Evolutionary conservation across 2,888 invertebrate genomes (phyloP).

Genomic region (Arrhopalites spinosus): DNA sequence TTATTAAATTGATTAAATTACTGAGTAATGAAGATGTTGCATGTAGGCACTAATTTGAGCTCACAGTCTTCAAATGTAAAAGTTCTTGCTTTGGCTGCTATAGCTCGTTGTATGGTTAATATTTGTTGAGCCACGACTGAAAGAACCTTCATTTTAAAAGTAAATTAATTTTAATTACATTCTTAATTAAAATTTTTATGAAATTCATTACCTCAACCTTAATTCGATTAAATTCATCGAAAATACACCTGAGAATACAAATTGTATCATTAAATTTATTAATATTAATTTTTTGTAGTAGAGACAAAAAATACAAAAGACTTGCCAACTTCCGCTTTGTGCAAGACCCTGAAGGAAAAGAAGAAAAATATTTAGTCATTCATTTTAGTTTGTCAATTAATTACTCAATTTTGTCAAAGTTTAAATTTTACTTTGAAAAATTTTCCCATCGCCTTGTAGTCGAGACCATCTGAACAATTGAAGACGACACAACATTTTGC

Average conservation of each 20-base stretch:
- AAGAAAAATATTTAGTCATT: neutral
- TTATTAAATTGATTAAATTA: no score
- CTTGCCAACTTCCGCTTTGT: neutral
- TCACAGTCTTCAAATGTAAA: conserved; percentile 92
- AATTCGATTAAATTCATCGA: neutral
- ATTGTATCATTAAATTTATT: no score
- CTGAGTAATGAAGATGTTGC: conserved; percentile 82
- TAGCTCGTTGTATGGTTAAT: conserved; percentile 85
- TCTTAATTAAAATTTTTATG: no score
- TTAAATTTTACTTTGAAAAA: neutral
- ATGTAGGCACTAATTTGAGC: conserved; percentile 83
- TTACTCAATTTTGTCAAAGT: neutral
- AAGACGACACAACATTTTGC: conserved; percentile 64
- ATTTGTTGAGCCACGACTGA: conserved; percentile 95
- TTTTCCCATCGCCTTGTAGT: conserved; percentile 90
- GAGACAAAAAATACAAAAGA: no score
- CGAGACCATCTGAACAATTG: conserved; percentile 93
- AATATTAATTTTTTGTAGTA: no score
- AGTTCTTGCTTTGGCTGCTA: conserved; percentile 75
- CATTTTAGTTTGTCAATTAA: no score
- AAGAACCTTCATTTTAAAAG: conserved; percentile 59
- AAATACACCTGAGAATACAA: neutral
- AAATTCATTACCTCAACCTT: neutral
- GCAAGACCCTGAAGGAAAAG: neutral
- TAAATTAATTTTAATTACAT: no score